Evolutionary conservation across 2,888 invertebrate genomes (phyloP).

Genomic region (Tethea ocularis): DNA sequence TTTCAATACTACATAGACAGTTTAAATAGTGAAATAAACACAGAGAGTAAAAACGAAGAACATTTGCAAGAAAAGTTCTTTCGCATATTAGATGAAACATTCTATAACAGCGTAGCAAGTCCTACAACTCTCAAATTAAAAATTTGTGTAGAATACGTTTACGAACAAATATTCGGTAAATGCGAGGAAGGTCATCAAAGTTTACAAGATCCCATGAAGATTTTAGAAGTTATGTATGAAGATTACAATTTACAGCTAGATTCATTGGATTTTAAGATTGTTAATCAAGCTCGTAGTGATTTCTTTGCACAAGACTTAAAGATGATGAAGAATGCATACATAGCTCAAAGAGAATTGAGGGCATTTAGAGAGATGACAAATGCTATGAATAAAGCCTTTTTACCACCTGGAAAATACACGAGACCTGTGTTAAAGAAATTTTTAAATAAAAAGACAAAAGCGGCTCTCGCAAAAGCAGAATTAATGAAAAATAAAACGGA

Average conservation of each 20-base stretch:
- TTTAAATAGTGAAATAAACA: constrained; percentile 61
- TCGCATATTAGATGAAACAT: constrained; percentile 66
- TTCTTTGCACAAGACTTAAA: constrained; percentile 74
- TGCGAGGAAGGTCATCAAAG: constrained; percentile 76
- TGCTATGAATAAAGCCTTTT: constrained; percentile 75
- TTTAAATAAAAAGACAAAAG: constrained; percentile 64
- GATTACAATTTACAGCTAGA: constrained; percentile 73
- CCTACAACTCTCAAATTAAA: constrained; percentile 67
- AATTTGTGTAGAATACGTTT: constrained; percentile 78
- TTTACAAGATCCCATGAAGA: constrained; percentile 74
- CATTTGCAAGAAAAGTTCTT: constrained; percentile 73
- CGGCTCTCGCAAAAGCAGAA: constrained; percentile 49
- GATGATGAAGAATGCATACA: constrained; percentile 71
- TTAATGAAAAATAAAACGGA: constrained; percentile 42
- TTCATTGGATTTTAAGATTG: constrained; percentile 70
- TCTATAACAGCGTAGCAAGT: constrained; percentile 73
- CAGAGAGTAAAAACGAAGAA: constrained; percentile 67
- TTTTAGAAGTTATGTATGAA: constrained; percentile 76
- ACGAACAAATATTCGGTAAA: constrained; percentile 75
- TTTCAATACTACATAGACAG: constrained; percentile 73
- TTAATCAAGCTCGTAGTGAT: constrained; percentile 70
- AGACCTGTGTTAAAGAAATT: constrained; percentile 60
- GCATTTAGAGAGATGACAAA: constrained; percentile 74
- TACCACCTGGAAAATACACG: constrained; percentile 60
- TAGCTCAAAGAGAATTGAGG: constrained; percentile 69